A percentile compares a stretch with the other conserved stretches of the same genome.
phyloP scores from a whole-genome alignment of 1,140 invertebrate species.

The Drosophila virilis region DNA sequence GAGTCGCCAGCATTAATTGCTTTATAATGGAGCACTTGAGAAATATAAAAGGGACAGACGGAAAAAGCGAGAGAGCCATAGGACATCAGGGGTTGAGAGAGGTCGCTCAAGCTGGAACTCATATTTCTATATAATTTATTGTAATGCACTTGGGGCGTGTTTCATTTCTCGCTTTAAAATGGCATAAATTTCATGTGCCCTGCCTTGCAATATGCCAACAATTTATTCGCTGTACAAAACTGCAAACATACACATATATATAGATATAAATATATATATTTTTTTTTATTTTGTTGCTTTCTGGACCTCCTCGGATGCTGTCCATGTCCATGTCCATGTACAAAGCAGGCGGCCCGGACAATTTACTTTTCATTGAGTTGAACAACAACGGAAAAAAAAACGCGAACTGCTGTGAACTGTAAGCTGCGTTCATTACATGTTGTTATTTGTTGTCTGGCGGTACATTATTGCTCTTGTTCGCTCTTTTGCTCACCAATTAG shows the following conservation, averaged over 20 bases:
- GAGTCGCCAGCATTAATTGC: conserved; percentile 69
- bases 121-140: conserved; percentile 83
- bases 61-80: background rate
- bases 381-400: conserved; percentile 24
- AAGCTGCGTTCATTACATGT: conserved; percentile 79
- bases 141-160: conserved; percentile 82
- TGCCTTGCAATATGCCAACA: conserved; percentile 52
- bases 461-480: conserved; percentile 79
- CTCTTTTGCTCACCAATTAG: conserved; percentile 81
- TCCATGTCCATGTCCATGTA: conserved; percentile 66
- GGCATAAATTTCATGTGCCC: conserved; percentile 69
- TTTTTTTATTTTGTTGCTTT: conserved; percentile 19
- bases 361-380: conserved; percentile 68
- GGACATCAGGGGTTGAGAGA: conserved; percentile 2
- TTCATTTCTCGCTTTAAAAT: conserved; percentile 83
- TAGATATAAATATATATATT: conserved; percentile 29
- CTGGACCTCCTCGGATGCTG: conserved; percentile 42
- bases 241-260: conserved; percentile 36
- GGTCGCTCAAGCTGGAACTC: conserved; percentile 30
- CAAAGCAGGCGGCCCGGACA: conserved; percentile 40
- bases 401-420: conserved; percentile 47
- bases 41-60: background rate
- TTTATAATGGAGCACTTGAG: conserved; percentile 69
- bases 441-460: conserved; percentile 79
- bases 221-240: conserved; percentile 65